Evolutionary conservation across 2,113 vertebrate species (phyloP).

Genomic region (Menura novaehollandiae): DNA sequence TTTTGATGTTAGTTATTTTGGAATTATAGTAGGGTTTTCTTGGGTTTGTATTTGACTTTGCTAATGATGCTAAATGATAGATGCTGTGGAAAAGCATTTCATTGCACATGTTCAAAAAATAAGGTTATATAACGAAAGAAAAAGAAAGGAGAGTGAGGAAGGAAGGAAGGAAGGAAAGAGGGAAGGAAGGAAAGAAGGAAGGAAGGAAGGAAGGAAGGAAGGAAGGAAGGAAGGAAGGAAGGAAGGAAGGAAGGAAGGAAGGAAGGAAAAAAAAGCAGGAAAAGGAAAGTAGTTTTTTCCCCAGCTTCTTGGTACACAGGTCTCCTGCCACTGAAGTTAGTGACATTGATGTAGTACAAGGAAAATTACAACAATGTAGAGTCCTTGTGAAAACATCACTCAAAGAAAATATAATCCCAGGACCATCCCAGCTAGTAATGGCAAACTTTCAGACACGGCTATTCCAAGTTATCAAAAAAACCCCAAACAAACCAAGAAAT

Average conservation of each 20-base stretch:
- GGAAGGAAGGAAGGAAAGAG: too few relatives aligned
- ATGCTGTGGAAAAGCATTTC: background rate
- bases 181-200: too few relatives aligned
- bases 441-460: background rate
- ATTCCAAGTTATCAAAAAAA: background rate
- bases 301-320: background rate
- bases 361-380: background rate
- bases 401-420: background rate
- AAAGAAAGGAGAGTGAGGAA: background rate
- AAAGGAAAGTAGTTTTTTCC: rapidly evolving
- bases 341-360: background rate
- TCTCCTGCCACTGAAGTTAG: background rate
- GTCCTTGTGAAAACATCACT: background rate
- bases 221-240: too few relatives aligned
- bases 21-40: background rate
- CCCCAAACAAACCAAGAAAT: background rate
- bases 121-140: background rate
- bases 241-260: background rate
- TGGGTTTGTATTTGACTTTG: background rate
- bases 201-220: too few relatives aligned
- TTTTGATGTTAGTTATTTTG: background rate
- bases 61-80: background rate
- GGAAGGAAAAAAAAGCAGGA: too few relatives aligned
- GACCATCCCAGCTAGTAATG: background rate
- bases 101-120: background rate